A percentile compares a stretch with the other conserved stretches of the same genome.
Evolutionary conservation across 2,888 invertebrate species (phyloP).

Genomic region (Actias luna): DNA sequence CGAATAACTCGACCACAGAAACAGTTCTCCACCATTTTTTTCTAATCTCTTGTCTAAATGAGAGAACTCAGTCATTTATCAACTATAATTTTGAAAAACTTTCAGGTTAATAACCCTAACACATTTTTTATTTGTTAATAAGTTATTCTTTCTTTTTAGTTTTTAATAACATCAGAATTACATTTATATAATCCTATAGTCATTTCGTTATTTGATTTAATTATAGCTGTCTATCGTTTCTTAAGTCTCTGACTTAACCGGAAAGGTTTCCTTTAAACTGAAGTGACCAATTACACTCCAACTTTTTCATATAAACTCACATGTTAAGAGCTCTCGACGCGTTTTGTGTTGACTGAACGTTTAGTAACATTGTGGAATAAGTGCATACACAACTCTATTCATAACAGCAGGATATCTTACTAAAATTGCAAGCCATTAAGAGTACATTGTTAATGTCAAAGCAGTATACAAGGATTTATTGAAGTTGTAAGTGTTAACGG

Average conservation of each 20-base stretch:
- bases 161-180: no score
- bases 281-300: constrained; percentile 74
- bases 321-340: constrained; percentile 45
- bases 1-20: background rate
- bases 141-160: no score
- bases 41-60: background rate
- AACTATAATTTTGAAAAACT: no score
- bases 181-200: background rate
- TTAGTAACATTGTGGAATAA: constrained; percentile 63
- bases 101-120: no score
- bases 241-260: constrained; percentile 46
- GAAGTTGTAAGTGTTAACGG: background rate
- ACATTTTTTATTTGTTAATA: no score
- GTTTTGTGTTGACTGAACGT: constrained; percentile 49
- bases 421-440: background rate
- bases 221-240: constrained; percentile 29
- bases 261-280: constrained; percentile 70
- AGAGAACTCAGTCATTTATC: no score
- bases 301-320: constrained; percentile 46
- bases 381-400: constrained; percentile 23
- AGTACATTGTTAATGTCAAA: background rate
- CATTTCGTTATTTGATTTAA: background rate
- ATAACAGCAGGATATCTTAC: constrained; percentile 7
- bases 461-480: background rate
- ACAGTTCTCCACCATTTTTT: background rate